A percentile compares a stretch with the other conserved stretches of the same genome.
Evolutionary conservation across 2,113 vertebrate genomes (phyloP).

Genomic region (Anarrhichthys ocellatus): DNA sequence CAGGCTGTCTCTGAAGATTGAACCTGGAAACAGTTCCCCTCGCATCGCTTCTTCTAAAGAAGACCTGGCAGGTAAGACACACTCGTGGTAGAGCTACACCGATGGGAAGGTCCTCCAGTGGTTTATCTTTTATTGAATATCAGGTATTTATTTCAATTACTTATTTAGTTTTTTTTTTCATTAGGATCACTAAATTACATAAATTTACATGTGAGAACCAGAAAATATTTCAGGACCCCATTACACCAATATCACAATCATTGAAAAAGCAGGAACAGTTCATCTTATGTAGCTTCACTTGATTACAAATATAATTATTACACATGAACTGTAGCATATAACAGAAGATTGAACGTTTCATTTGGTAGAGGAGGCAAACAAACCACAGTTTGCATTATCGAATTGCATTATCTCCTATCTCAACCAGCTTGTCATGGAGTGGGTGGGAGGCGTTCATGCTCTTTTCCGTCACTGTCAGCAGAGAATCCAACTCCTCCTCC

Average conservation of each 20-base stretch:
- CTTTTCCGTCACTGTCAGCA: too few species aligned
- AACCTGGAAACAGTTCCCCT: conserved; percentile 93
- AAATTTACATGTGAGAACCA: background rate
- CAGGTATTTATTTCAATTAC: background rate
- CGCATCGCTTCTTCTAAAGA: conserved; percentile 93
- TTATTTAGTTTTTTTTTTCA: background rate
- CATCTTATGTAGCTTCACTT: too few species aligned
- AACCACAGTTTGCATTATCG: background rate
- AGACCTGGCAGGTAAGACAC: conserved; percentile 90
- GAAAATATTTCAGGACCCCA: background rate
- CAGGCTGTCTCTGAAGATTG: conserved; percentile 93
- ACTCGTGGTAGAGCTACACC: background rate
- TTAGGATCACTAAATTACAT: background rate
- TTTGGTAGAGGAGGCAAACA: background rate
- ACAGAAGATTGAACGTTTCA: background rate
- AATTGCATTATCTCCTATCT: too few species aligned
- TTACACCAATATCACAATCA: background rate
- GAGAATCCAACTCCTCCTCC: too few species aligned
- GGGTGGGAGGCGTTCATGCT: too few species aligned
- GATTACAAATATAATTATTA: background rate
- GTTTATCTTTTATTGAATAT: background rate
- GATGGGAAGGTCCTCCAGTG: background rate
- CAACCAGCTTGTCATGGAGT: too few species aligned
- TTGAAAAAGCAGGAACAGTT: too few species aligned
- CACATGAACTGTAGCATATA: background rate